These are phyloP conservation scores for Sternarchorhynchus goeldii DNA, from an alignment of 2,797 vertebrate species.

Conservation along the genomic window DNA sequence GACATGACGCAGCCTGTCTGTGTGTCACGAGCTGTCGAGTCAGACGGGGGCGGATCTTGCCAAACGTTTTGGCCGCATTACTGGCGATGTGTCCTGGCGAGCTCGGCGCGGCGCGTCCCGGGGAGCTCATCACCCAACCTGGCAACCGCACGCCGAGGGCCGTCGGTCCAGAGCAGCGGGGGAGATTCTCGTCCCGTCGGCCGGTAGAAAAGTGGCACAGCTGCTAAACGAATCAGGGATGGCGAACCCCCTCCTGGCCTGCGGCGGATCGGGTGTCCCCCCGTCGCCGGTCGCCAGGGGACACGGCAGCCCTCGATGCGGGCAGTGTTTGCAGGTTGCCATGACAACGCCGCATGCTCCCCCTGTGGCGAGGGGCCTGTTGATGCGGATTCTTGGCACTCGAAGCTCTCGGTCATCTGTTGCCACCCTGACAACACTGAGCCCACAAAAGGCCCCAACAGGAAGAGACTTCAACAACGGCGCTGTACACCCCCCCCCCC, in stretches of 20 bases:
- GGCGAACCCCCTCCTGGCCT: background rate
- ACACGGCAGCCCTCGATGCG: slow-evolving; percentile 6
- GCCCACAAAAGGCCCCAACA: slow-evolving; percentile 16
- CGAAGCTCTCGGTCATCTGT: slow-evolving; percentile 30
- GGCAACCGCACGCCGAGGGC: background rate
- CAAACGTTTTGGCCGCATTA: background rate
- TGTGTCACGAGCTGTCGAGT: background rate
- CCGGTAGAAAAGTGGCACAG: background rate
- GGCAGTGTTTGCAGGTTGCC: slow-evolving; percentile 16
- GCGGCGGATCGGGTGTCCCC: slow-evolving; percentile 23
- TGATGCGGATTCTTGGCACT: slow-evolving; percentile 41
- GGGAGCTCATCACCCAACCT: background rate
- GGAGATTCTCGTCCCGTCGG: slow-evolving; percentile 7
- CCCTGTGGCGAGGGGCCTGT: slow-evolving; percentile 24
- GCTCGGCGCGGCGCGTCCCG: background rate
- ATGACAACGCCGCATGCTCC: slow-evolving; percentile 18
- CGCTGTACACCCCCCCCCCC: too few species aligned
- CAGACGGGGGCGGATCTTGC: background rate
- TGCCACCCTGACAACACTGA: slow-evolving; percentile 18
- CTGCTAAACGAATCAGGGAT: slow-evolving; percentile 27
- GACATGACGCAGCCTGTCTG: background rate
- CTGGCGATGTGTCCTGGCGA: background rate
- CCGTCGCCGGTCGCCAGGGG: slow-evolving; percentile 4
- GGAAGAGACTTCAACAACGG: slow-evolving; percentile 1
- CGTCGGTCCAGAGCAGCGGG: background rate